Base-by-base conservation (phyloP, 2,797 vertebrate species). In the Sylvilagus floridanus region DNA sequence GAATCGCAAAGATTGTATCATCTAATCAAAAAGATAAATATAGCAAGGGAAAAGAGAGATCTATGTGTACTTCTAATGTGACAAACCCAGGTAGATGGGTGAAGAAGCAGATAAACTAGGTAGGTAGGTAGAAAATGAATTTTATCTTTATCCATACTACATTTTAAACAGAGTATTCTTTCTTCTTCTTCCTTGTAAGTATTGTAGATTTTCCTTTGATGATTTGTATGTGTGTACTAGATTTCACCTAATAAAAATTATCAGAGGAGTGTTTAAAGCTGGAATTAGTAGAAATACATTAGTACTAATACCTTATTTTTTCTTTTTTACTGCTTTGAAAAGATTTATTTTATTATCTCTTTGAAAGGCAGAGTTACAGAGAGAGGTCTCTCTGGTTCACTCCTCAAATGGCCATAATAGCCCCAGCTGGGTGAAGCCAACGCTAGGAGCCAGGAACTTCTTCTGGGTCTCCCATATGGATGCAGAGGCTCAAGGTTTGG, bases 1-100 rank as follows among this genome's bases (percentile, higher is more conserved):
- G 19, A 24, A 24, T 88, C 17, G 66, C 52, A 75, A 93, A 91
- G 54, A 87, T 73, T 90, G 77, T 26, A 37, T 63, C 73, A 66
- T n/a, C 37, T 93, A 66, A 47, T 7, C 2, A 22, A 4, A 22
- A 11, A 66, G 7, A 63, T 30, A 52, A 77, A 50, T 16, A 69
- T 60, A 32, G 76, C 19, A n/a, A 76, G 57, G 17, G 26, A 73
- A 77, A 47, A 62, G 60, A 60, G 52, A 71, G 12, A 26, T 28
- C 9, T 62, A 52, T 26, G 7, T 28, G 8, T 52, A 66, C 10
- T 93, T 21, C 50, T 32, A 42, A 77, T 6, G 13, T 57, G 13
- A 89, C 19, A 82, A 69, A 32, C 9, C 4, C 35, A 13, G 65
- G 6, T 16, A 7, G n/a, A 21, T 7, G 30, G 7, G 12, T 52